Conservation (phyloP, 2,797 vertebrate genomes). For the Galagoides demidoff region DNA sequence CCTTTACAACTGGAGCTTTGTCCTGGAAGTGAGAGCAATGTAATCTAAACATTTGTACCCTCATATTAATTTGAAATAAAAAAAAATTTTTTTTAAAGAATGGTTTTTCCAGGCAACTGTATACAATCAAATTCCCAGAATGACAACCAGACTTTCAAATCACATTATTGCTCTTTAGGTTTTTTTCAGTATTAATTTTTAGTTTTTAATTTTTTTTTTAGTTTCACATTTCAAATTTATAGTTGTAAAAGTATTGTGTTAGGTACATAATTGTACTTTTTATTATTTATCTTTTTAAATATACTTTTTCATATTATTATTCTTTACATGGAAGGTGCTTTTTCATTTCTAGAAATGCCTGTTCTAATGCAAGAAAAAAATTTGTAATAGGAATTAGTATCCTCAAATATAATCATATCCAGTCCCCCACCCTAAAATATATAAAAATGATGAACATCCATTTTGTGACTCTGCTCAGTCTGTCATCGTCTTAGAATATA, state of each 20-base stretch:
- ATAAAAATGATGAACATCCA: neutral
- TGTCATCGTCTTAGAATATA: neutral
- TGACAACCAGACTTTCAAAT: neutral
- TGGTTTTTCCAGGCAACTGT: neutral
- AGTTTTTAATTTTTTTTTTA: neutral
- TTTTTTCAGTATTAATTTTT: too few species aligned
- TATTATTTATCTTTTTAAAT: too few species aligned
- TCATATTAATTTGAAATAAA: too few species aligned
- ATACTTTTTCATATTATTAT: neutral
- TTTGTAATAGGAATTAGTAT: neutral
- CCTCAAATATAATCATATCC: neutral
- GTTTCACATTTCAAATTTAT: too few species aligned
- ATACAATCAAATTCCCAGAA: neutral
- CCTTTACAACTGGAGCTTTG: too few species aligned
- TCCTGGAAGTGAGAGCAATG: too few species aligned
- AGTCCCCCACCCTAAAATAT: neutral
- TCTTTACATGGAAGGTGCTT: neutral
- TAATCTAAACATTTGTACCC: too few species aligned
- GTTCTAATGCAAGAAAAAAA: neutral
- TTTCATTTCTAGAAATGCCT: neutral
- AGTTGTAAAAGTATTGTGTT: too few species aligned
- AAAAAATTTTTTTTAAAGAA: neutral
- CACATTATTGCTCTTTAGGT: neutral
- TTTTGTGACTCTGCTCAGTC: neutral
- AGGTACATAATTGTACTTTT: too few species aligned